Evolutionary conservation across 92 coral and sea anemone genomes (phyloP).

Genomic region (Actinernus sp.): DNA sequence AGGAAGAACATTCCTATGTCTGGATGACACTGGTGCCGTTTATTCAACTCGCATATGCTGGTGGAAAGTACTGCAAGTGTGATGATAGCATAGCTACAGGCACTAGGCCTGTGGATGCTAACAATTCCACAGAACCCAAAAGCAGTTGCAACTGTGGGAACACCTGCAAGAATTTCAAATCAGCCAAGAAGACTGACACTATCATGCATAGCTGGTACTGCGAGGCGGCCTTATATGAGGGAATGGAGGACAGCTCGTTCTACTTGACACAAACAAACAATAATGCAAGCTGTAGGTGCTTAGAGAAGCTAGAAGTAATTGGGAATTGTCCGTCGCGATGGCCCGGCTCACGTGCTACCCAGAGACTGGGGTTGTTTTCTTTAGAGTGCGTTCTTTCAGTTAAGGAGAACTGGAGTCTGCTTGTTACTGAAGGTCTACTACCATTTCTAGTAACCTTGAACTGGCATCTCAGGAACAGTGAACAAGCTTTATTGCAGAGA

Average conservation of each 20-base stretch:
- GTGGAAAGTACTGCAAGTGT: constrained; percentile 22
- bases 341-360: constrained; percentile 73
- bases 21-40: constrained; percentile 44
- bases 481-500: constrained; percentile 11
- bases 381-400: constrained; percentile 53
- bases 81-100: not conserved
- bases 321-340: not conserved
- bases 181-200: not conserved
- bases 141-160: not conserved
- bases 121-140: not conserved
- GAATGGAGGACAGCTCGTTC: not conserved
- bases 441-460: constrained; percentile 67
- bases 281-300: not conserved
- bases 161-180: not conserved
- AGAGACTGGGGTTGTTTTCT: constrained; percentile 77
- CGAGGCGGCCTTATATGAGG: constrained; percentile 9
- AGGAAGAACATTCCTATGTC: constrained; percentile 8
- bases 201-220: not conserved
- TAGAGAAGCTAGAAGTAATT: not conserved
- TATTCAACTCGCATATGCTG: constrained; percentile 38
- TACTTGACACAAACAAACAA: not conserved
- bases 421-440: constrained; percentile 56
- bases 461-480: constrained; percentile 52
- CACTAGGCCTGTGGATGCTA: not conserved
- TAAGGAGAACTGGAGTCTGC: constrained; percentile 42